A percentile compares a stretch with the other conserved stretches of the same genome.
These are phyloP conservation scores for Drosophila colorata DNA, from an alignment of 2,888 invertebrate genomes.

Conservation along the genomic window DNA sequence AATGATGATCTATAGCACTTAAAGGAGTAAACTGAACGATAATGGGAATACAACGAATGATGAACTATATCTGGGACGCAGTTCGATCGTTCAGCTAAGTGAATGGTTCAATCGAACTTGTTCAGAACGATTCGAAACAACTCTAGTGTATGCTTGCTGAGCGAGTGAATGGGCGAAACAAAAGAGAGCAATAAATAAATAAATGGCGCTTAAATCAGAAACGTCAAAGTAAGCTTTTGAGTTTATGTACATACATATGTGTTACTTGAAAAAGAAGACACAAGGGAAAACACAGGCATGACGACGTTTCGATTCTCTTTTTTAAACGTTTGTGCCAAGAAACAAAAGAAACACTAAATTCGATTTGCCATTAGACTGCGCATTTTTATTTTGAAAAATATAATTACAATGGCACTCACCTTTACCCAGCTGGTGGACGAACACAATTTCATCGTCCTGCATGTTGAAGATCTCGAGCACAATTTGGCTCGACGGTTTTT, in stretches of 20 bases:
- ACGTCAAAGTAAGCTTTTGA: constrained; percentile 18
- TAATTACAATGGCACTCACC: constrained; percentile 75
- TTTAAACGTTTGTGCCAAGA: background rate
- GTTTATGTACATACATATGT: background rate
- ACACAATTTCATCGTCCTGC: constrained; percentile 61
- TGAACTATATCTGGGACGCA: background rate
- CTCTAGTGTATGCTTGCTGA: background rate
- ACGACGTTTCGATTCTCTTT: constrained; percentile 5
- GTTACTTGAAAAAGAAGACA: constrained; percentile 4
- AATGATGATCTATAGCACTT: no score
- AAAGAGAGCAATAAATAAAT: constrained; percentile 18
- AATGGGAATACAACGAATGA: no score
- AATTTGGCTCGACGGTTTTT: constrained; percentile 4
- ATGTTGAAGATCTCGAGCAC: constrained; percentile 20
- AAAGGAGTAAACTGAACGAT: background rate
- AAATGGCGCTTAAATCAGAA: constrained; percentile 32
- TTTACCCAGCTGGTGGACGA: constrained; percentile 80
- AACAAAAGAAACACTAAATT: no score
- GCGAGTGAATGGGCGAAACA: constrained; percentile 17
- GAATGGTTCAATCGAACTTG: background rate
- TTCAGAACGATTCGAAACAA: background rate
- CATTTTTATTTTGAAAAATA: background rate
- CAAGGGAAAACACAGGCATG: background rate
- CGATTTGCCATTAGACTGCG: no score
- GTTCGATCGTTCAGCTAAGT: background rate